Evolutionary conservation across 2,888 invertebrate genomes (phyloP).

Genomic region (Lamellibrachia satsuma): DNA sequence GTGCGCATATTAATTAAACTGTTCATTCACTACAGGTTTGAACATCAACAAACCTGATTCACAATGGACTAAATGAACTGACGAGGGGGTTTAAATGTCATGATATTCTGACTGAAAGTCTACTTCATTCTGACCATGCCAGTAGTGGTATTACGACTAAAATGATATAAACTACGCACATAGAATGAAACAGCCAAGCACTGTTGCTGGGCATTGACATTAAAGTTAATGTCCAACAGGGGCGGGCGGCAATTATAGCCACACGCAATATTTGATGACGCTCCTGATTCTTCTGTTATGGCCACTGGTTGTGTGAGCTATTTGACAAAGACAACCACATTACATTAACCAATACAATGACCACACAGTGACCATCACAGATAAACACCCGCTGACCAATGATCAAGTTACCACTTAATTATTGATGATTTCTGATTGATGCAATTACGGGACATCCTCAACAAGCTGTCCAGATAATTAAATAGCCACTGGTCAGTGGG

Average conservation of each 20-base stretch:
- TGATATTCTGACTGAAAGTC: background rate
- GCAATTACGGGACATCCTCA: background rate
- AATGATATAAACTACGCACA: background rate
- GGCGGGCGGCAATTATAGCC: background rate
- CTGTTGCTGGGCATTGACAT: background rate
- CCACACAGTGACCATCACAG: background rate
- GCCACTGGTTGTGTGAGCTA: background rate
- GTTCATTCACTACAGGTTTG: too few species aligned
- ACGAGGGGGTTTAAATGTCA: background rate
- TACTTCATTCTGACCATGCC: background rate
- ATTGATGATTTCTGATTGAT: background rate
- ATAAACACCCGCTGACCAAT: background rate
- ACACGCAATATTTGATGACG: background rate
- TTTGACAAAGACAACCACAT: background rate
- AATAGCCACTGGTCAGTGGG: background rate
- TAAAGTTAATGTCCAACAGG: background rate
- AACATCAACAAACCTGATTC: too few species aligned
- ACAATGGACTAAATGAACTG: background rate
- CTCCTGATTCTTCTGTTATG: background rate
- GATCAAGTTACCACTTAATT: slow-evolving; percentile 17
- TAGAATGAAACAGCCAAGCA: background rate
- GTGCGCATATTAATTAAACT: too few species aligned
- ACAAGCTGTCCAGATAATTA: background rate
- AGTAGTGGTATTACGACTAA: background rate
- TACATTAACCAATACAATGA: background rate